Conservation (phyloP, 2,888 invertebrate species). For the Anoncus sp. region DNA sequence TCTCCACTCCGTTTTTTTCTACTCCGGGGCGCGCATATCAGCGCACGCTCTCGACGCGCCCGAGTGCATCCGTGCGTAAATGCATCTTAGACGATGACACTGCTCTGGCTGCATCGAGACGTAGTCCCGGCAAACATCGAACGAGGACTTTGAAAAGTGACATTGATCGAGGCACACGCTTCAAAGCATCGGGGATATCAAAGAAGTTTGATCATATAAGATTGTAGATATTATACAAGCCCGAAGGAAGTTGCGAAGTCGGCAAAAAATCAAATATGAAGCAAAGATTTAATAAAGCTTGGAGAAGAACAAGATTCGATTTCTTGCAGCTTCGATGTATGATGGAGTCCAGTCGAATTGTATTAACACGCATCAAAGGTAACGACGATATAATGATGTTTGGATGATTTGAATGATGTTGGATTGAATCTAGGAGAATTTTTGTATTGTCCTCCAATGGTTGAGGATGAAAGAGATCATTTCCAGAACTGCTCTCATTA, state of each 20-base stretch:
- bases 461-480: too few relatives aligned
- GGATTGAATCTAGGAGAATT: too few relatives aligned
- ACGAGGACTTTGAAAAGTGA: conserved; percentile 45
- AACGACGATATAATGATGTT: too few relatives aligned
- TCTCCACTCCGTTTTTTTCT: conserved; percentile 4
- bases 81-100: conserved; percentile 67
- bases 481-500: too few relatives aligned
- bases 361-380: too few relatives aligned
- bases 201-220: background rate
- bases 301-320: too few relatives aligned
- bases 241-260: background rate
- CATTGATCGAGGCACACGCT: background rate
- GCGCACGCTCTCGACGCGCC: background rate
- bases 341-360: too few relatives aligned
- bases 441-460: too few relatives aligned
- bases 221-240: background rate
- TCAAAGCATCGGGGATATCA: conserved; percentile 9
- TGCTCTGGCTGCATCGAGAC: conserved; percentile 42
- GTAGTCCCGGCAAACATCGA: conserved; percentile 7
- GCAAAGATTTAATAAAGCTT: background rate
- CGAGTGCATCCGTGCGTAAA: conserved; percentile 81
- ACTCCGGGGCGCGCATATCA: background rate
- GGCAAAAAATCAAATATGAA: background rate
- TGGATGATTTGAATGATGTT: too few relatives aligned
- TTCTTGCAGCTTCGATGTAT: too few relatives aligned